Evolutionary conservation across 53 echinoderm and acorn worm genomes (phyloP), one percentile per base, ranked within the genome.

Genomic region (Holothuria leucospilota): DNA sequence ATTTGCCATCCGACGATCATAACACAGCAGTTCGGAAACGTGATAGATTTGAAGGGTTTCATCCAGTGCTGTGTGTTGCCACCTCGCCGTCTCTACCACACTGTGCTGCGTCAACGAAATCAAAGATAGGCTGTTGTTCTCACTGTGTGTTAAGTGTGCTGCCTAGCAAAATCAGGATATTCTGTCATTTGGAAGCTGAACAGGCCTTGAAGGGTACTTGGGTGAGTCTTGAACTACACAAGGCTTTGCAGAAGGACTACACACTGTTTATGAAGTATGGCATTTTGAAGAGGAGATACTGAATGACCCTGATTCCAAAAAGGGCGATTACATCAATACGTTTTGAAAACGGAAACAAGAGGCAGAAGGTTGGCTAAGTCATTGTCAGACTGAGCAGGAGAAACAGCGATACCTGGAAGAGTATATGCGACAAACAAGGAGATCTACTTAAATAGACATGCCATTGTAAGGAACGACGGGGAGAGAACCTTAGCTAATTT

Each of bases 311-410:
- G 77, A 58, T 1, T n/a, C n/a, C 64, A 63, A 63, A 63, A 11
- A n/a, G 12, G 64, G 26, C 64, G 64, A 63, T 63, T 91, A 93
- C 38, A 88, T 93, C 21, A 67, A 93, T 24, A 39, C 88, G 20
- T 93, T 93, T 34, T 53, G 91, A 1, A 93, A 91, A 29, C 59
- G 85, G n/a, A 93, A 93, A 74, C 91, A 93, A 51, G 93, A 91
- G 63, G 84, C 91, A 4, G 85, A 85, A 21, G 91, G 88, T 6
- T 93, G 93, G 93, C 93, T 91, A 8, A 13, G 42, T 0, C 78
- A 75, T 67, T 91, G 87, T 74, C 38, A 51, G 34, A 88, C 86
- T 1, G 20, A 91, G 0, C 85, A 64, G 8, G 73, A 81, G 8
- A 29, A 74, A 25, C 25, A 5, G 26, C 16, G 58, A 3, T 93